These are phyloP conservation scores for Setophaga coronata DNA, from an alignment of 2,113 vertebrate genomes.

Conservation along the genomic window DNA sequence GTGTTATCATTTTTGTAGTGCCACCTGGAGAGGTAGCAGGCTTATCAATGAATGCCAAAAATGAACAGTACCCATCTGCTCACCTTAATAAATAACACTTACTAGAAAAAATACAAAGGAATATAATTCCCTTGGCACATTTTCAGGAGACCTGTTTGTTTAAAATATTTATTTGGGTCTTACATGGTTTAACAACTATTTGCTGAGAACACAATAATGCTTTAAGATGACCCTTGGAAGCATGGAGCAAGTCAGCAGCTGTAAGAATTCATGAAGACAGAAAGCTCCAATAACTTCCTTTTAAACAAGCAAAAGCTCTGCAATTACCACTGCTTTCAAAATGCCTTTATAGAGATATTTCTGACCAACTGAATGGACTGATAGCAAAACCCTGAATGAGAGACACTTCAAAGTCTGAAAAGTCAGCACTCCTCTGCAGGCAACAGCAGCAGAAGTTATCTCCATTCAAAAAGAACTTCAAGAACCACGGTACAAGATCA, in stretches of 20 bases:
- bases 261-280: background rate
- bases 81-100: constrained; percentile 34
- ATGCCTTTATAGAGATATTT: background rate
- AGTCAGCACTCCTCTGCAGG: background rate
- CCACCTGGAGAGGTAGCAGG: constrained; percentile 32
- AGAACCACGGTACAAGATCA: background rate
- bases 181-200: background rate
- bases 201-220: background rate
- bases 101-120: background rate
- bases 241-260: background rate
- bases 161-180: constrained; percentile 34
- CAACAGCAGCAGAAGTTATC: background rate
- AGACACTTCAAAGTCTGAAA: background rate
- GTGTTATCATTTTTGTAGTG: constrained; percentile 31
- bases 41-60: constrained; percentile 58
- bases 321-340: background rate
- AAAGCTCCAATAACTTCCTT: background rate
- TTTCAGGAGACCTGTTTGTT: constrained; percentile 40
- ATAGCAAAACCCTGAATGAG: background rate
- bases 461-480: background rate
- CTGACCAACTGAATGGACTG: background rate
- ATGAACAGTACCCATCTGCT: constrained; percentile 62
- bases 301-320: background rate
- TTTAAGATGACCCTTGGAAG: background rate
- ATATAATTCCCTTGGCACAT: background rate